Base-by-base conservation (phyloP, 2,888 invertebrate species). In the Pachydiplax longipennis region DNA sequence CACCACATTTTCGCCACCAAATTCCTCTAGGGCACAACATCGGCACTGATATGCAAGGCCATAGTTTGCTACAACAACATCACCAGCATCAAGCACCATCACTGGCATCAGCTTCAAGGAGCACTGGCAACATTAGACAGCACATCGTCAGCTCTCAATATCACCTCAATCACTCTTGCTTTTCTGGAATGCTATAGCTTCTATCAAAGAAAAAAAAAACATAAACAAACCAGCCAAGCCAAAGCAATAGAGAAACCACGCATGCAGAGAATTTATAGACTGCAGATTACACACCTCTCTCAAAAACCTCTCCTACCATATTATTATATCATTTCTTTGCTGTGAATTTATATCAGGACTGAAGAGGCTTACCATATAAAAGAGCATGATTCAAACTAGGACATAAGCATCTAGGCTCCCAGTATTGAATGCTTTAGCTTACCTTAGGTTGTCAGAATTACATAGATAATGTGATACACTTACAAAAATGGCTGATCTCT, bases 11-110 rank as follows among this genome's bases (percentile, higher is more conserved):
- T 87, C 73, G 61, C 87, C 87, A 87, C 87, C 87, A 65, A 61
- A 37, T 87, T 87, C 87, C 87, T 87, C 61, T 87, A 87, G 87
- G 87, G 87, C 61, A 61, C 87, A 87, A 58, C 87, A 87, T 61
- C 87, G 87, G 87, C 87, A 87, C 87, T 87, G 87, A 87, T 61
- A 87, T 61, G 87, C 87, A 87, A 87, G 87, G 61, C 87, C 87
- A 87, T 87, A 87, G 87, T 61, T 87, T 12, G 87, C 87, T 87
- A 87, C 87, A 35, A 87, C 87, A 87, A 87, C 87, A 87, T 61
- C 87, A 87, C 87, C 87, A 87, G 61, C 87, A 58, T 58, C 58
- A 58, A 83, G 58, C 83, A 83, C 83, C 83, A 53, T 58, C 58
- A 83, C 58, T 61, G 58, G 58, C 58, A 58, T 31, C 83, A 58